Percentiles rank a stretch among this genome's conserved stretches.
Evolutionary conservation across 2,113 vertebrate genomes (phyloP).

Genomic region (Platycercus adscitus): DNA sequence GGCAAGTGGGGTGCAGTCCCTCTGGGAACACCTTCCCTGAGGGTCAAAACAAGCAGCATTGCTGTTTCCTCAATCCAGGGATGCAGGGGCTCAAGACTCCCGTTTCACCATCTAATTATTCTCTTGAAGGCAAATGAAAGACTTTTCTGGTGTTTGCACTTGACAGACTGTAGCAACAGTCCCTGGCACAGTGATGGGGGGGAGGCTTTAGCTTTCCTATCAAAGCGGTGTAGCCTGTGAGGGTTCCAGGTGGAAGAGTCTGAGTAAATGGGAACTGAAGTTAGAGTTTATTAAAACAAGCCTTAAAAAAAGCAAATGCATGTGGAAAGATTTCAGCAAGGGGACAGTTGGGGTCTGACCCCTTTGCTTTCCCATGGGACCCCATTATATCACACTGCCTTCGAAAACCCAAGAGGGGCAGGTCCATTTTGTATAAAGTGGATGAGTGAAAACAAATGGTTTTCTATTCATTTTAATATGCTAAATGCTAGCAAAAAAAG

Average conservation of each 20-base stretch:
- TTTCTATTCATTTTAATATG: neutral
- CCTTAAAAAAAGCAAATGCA: too few species aligned
- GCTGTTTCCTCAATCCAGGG: neutral
- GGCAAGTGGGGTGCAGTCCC: neutral
- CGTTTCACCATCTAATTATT: neutral
- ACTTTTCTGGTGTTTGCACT: neutral
- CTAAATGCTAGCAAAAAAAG: neutral
- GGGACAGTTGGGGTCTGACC: neutral
- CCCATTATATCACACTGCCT: fast-evolving
- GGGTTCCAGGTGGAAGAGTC: neutral
- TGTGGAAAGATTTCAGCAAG: fast-evolving
- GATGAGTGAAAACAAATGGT: neutral
- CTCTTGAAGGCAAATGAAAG: neutral
- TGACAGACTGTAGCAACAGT: fast-evolving
- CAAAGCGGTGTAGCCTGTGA: fast-evolving
- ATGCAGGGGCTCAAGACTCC: neutral
- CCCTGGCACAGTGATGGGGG: neutral
- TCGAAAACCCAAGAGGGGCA: neutral
- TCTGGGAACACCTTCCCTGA: neutral
- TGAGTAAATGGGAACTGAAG: neutral
- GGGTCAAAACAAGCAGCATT: neutral
- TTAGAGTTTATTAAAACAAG: neutral
- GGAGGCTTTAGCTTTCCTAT: neutral
- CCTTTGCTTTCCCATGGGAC: neutral
- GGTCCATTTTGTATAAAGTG: fast-evolving